phyloP scores from a whole-genome alignment of 2,888 invertebrate genomes.

The Lepidochitona cinerea region DNA sequence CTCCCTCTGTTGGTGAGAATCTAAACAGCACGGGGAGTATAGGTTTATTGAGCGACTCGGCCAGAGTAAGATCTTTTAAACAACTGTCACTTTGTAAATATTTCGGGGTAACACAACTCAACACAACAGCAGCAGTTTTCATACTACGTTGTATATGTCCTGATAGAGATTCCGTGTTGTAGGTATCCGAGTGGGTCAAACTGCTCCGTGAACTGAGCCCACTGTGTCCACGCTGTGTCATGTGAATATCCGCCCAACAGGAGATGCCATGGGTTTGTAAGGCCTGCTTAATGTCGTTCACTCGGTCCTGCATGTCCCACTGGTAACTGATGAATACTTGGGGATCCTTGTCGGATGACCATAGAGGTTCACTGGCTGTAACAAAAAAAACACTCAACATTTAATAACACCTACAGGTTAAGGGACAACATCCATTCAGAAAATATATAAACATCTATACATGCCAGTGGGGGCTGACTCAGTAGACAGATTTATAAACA shows the following conservation, averaged over 20 bases:
- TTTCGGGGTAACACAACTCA: constrained; percentile 67
- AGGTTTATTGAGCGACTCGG: constrained; percentile 63
- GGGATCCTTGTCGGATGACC: constrained; percentile 37
- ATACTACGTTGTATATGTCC: constrained; percentile 63
- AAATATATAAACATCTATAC: too few relatives aligned
- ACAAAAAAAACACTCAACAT: too few relatives aligned
- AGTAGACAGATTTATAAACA: too few relatives aligned
- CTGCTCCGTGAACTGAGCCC: constrained; percentile 52
- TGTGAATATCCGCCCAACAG: constrained; percentile 65
- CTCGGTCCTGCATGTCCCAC: constrained; percentile 68
- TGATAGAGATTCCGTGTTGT: constrained; percentile 52
- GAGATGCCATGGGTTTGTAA: constrained; percentile 55
- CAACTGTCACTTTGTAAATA: constrained; percentile 69
- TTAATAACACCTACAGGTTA: too few relatives aligned
- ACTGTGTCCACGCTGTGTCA: constrained; percentile 55
- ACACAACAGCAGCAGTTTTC: constrained; percentile 57
- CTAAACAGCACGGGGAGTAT: constrained; percentile 63
- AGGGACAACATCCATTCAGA: too few relatives aligned
- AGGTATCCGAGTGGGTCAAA: constrained; percentile 37
- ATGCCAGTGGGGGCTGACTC: too few relatives aligned
- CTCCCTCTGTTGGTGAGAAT: constrained; percentile 65
- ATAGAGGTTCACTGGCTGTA: background rate
- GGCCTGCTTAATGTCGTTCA: constrained; percentile 59
- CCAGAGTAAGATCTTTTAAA: constrained; percentile 64
- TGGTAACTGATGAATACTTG: constrained; percentile 66